Evolutionary conservation across 2,888 invertebrate genomes (phyloP).

Genomic region (Leucophenga maculata): DNA sequence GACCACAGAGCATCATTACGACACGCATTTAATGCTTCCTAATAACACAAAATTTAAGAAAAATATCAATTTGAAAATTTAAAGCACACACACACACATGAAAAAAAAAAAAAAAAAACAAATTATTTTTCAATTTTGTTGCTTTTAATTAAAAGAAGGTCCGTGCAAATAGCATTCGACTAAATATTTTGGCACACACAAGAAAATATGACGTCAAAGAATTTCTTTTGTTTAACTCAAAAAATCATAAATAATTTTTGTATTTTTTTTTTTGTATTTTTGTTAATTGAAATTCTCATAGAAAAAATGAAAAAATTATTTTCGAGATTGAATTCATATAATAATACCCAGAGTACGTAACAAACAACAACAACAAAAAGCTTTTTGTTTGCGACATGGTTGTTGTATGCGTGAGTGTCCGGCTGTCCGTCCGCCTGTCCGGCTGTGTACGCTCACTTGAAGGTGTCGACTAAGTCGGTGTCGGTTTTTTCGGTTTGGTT

Average conservation of each 20-base stretch:
- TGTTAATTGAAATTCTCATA: conserved; percentile 1
- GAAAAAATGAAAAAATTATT: too few species aligned
- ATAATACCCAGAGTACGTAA: too few species aligned
- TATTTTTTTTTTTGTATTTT: background rate
- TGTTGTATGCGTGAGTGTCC: background rate
- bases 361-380: too few species aligned
- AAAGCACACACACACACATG: too few species aligned
- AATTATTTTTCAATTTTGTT: conserved; percentile 2
- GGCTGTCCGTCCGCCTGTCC: too few species aligned
- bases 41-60: too few species aligned
- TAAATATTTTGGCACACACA: conserved; percentile 8
- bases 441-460: background rate
- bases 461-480: background rate
- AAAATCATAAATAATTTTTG: conserved; percentile 21
- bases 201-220: conserved; percentile 20
- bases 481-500: background rate
- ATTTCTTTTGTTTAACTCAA: conserved; percentile 23
- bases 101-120: background rate
- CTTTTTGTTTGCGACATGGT: too few species aligned
- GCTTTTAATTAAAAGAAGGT: conserved; percentile 11
- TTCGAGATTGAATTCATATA: too few species aligned
- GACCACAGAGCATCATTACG: too few species aligned
- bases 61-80: too few species aligned
- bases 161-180: background rate
- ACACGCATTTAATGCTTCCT: too few species aligned